Evolutionary conservation across 1,140 invertebrate species (phyloP), one percentile per base, ranked within the genome.

Genomic region (Mamestra configurata): DNA sequence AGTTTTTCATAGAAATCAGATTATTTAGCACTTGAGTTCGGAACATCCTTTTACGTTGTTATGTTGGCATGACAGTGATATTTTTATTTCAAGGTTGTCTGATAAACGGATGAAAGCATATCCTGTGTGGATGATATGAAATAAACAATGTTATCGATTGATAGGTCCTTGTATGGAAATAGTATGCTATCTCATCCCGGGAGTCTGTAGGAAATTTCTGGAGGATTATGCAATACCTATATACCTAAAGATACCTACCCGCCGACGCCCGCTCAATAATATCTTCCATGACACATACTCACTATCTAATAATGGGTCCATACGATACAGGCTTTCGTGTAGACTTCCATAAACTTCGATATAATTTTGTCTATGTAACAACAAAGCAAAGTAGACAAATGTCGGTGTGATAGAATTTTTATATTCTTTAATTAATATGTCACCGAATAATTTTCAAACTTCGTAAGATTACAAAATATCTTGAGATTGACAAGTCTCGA

Each of bases 21-120:
- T 35, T 61, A 61, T n/a, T n/a, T 35, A 18, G 5, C 27, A 15
- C 15, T 61, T 0, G 24, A 51, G 20, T 11, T 4, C 4, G 20
- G 27, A 18, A 10, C 57, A 61, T n/a, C 5, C 8, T 10, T 49
- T 57, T 27, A 24, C 20, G 53, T 57, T 24, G 11, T 0, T 10
- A 57, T 37, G 15, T 5, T 31, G 5, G 37, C 13, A 15, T 20
- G 13, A 18, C 31, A n/a, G 4, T 37, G 22, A 22, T 70, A 70
- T 70, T 70, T 49, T 27, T 70, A 49, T 18, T 49, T 27, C 37
- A 70, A 70, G 66, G 66, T 24, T 35, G 11, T 46, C 22, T 49
- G 64, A 46, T 68, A 68, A 68, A 46, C 10, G 49, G 4, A 66
- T 68, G 37, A 70, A 70, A 70, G 66, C 49, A 35, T 46, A 49